Base-by-base conservation (phyloP, 2,113 vertebrate genomes). In the Perognathus longimembris region DNA sequence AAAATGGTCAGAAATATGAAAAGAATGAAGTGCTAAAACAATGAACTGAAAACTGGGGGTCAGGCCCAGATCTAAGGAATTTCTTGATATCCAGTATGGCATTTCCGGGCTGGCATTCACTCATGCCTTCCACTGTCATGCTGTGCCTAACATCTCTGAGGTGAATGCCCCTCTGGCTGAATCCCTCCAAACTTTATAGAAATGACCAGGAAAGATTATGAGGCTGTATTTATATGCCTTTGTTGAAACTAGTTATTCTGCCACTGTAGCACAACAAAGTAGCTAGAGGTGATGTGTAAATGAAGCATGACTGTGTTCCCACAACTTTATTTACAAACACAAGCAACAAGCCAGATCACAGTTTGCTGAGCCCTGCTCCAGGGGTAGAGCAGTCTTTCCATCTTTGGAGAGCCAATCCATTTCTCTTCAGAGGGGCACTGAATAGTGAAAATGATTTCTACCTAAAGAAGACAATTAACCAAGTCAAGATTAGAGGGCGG, bases 381-480 rank as follows among this genome's bases (percentile, higher is more conserved):
- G 10, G 85, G 34, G 94, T 59, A 79, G 78, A 90, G 21, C 50
- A 71, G 66, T 74, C 54, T 85, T 94, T 64, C 36, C 45, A 64
- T 77, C 81, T 94, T 83, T 75, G 70, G 75, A 90, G 22, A 90
- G 85, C 70, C 79, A 90, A 75, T 82, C 69, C 85, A 79, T 90
- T 70, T 93, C 42, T 85, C 36, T 90, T 92, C 61, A 78, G 66
- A 94, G 86, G 50, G 20, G 45, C 11, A 90, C 34, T 36, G 85
- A 94, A 36, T 69, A 69, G 91, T 22, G 32, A 85, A 93, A 86
- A 54, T 17, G 3, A 36, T 66, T 83, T 85, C 59, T 36, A 79
- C 59, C 15, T 81, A 84, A 92, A 69, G 54, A 90, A 74, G 70
- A 73, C 40, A 92, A 92, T 67, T 40, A 82, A 36, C 6, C 34